Base-by-base conservation (phyloP, 1,140 invertebrate genomes). In the Diabrotica virgifera region DNA sequence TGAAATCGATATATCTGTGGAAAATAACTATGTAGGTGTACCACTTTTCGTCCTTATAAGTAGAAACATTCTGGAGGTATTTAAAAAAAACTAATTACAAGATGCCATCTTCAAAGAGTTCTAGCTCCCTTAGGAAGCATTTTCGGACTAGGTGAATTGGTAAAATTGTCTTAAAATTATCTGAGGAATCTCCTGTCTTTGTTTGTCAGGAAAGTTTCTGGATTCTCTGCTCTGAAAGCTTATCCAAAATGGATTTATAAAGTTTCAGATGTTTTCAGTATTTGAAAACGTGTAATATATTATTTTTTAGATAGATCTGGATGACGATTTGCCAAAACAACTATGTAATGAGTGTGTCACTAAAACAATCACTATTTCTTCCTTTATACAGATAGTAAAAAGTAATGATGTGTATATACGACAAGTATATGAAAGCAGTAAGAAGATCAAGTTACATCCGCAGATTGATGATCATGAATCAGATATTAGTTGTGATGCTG, bases 261-360 rank as follows among this genome's bases (percentile, higher is more conserved):
- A 40, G 6, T 6, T 46, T 6, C 11, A 8, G 6, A 8, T 46
- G 6, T 46, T 11, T 46, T 11, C 8, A 46, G 2, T 10, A 46
- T 46, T n/a, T 8, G n/a, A 46, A 10, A 5, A 10, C 4, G 4
- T 46, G 4, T 46, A 46, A 10, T 46, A 62, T 53, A 58, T 14
- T 24, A 38, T 53, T 54, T 62, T 62, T 35, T 62, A 62, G 60
- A 62, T 62, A 12, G 50, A 62, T 36, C 24, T 37, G 3, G 6
- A 62, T 40, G 51, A 40, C 35, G 36, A 38, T 12, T 40, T 62
- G 9, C 60, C 60, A 38, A 12, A 36, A 62, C 51, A 62, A 52
- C 13, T 62, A 52, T 62, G 60, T 54, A 12, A 37, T n/a, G 12
- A 8, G 5, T 62, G 60, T 35, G 5, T 54, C 11, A 13, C 14